Base-by-base conservation (phyloP, 1,140 invertebrate species). In the Lepidurus apus region DNA sequence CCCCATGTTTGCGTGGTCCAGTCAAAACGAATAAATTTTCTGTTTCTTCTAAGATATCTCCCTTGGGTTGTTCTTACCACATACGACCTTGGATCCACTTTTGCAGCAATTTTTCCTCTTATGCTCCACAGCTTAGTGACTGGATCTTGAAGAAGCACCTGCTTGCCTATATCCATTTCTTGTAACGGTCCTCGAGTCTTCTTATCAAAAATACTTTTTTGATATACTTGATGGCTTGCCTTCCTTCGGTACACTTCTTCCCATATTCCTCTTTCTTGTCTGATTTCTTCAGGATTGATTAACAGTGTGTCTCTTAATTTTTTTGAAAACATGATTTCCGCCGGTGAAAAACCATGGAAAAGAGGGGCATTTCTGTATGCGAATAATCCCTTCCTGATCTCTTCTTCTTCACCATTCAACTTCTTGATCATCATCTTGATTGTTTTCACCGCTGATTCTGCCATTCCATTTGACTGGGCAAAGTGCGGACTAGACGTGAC, bases 391-490 rank as follows among this genome's bases (percentile, higher is more conserved):
- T 73, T 42, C n/a, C 34, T 42, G 53, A 73, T 73, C 74, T 24
- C 77, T 78, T 78, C n/a, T 47, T 34, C 42, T 26, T 42, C n/a
- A 53, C 53, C 34, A 13, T 74, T 43, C 13, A 43, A 42, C 21
- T 79, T 79, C 21, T 43, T 24, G 21, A 81, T n/a, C 43, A 81
- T 43, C 17, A 13, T 43, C 74, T 80, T 77, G 8, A 78, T 78
- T 13, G n/a, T 65, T 53, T 81, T 75, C 4, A 83, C 80, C 26
- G 80, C 77, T n/a, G n/a, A n/a, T n/a, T n/a, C n/a, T n/a, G n/a
- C n/a, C n/a, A n/a, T n/a, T n/a, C n/a, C n/a, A n/a, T 10, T 82
- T 87, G 87, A 10, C 84, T 84, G 79, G 85, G 84, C 11, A 84
- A 81, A 84, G n/a, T 82, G 80, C 76, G 86, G 84, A 24, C 75